Conservation (phyloP, 2,888 invertebrate species). For the Ypsolopha scabrella region DNA sequence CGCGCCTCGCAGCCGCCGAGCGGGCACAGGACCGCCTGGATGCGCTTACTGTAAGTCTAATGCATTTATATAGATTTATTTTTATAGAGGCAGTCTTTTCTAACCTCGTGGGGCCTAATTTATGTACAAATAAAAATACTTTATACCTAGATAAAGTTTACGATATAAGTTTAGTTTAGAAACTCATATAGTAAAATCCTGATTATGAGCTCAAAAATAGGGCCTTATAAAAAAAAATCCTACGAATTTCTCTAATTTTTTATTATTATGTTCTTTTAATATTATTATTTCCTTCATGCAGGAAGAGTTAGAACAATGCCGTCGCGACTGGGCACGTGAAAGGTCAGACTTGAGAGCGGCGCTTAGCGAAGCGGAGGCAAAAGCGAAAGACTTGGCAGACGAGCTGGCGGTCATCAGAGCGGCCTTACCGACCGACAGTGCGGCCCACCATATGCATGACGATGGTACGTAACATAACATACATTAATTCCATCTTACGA, state of each 20-base stretch:
- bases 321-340: constrained; percentile 81
- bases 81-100: too few species aligned
- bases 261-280: too few species aligned
- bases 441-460: constrained; percentile 46
- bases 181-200: too few species aligned
- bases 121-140: too few species aligned
- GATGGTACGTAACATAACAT: constrained; percentile 25
- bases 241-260: too few species aligned
- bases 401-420: constrained; percentile 59
- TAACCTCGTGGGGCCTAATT: too few species aligned
- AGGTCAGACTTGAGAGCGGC: constrained; percentile 76
- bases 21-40: constrained; percentile 56
- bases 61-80: too few species aligned
- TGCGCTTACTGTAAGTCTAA: constrained; percentile 40
- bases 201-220: too few species aligned
- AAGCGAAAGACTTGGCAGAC: constrained; percentile 76
- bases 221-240: too few species aligned
- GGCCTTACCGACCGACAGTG: constrained; percentile 61
- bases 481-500: too few species aligned
- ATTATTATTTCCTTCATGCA: constrained; percentile 44
- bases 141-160: too few species aligned
- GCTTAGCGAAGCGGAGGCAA: constrained; percentile 80
- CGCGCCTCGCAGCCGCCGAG: constrained; percentile 43
- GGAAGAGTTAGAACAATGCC: constrained; percentile 83
- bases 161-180: too few species aligned